A percentile compares a stretch with the other conserved stretches of the same genome.
Evolutionary conservation across 2,888 invertebrate genomes (phyloP).

Genomic region (Meghimatium bilineatum): DNA sequence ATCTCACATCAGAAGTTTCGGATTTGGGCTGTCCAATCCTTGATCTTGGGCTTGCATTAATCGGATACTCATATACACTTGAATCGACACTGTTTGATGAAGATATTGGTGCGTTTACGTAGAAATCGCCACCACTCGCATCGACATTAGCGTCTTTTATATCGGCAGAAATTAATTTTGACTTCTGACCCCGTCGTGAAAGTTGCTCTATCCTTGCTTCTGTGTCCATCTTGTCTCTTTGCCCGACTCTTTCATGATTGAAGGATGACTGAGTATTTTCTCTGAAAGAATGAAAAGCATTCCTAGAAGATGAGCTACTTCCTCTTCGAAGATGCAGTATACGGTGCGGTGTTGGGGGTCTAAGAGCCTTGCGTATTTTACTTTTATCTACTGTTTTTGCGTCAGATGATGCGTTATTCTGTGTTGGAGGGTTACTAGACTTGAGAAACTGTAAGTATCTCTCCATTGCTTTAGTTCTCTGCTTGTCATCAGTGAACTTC

Average conservation of each 20-base stretch:
- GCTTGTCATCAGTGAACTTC: neutral
- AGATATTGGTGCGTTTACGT: neutral
- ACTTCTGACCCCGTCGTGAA: neutral
- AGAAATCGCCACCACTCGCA: neutral
- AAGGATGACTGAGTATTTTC: neutral
- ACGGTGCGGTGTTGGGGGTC: conserved; percentile 33
- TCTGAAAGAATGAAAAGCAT: no score
- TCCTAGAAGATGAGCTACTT: neutral
- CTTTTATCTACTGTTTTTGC: neutral
- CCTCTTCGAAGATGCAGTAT: neutral
- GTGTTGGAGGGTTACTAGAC: neutral
- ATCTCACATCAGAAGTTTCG: neutral
- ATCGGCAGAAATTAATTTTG: neutral
- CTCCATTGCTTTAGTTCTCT: conserved; percentile 27
- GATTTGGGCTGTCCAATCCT: neutral
- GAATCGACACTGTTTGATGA: conserved; percentile 12
- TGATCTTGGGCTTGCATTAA: neutral
- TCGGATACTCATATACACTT: neutral
- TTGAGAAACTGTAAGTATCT: conserved; percentile 36
- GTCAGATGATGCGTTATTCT: neutral
- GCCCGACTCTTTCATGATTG: neutral
- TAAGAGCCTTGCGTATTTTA: neutral
- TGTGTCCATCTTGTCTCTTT: neutral
- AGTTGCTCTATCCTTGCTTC: neutral
- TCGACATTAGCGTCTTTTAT: neutral